Conservation (phyloP, 2,888 invertebrate genomes). For the Brassicogethes aeneus region DNA sequence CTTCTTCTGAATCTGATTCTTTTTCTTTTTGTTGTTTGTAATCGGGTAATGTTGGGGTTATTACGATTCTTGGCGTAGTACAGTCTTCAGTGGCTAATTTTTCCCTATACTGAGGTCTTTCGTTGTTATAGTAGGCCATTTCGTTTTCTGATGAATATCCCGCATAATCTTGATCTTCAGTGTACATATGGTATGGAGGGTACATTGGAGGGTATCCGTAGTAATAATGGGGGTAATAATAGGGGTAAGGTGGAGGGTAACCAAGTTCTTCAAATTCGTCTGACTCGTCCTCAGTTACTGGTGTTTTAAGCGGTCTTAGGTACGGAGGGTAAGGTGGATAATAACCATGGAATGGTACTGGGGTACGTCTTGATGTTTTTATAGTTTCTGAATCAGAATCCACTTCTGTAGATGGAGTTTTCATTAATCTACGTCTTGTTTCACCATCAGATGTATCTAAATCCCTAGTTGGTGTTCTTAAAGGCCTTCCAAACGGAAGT, state of each 20-base stretch:
- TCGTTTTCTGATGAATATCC: slow-evolving; percentile 43
- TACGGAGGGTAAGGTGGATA: not conserved
- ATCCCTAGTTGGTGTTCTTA: slow-evolving; percentile 8
- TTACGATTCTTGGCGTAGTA: slow-evolving; percentile 17
- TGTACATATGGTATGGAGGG: slow-evolving; percentile 24
- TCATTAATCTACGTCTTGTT: not conserved
- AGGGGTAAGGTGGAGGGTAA: slow-evolving; percentile 22
- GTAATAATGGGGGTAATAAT: slow-evolving; percentile 27
- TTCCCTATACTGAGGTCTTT: slow-evolving; percentile 27
- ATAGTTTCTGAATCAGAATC: not conserved
- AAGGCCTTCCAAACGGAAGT: slow-evolving; percentile 11
- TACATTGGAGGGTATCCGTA: slow-evolving; percentile 34
- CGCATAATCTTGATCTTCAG: slow-evolving; percentile 1
- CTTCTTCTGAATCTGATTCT: slow-evolving; percentile 22
- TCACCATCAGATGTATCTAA: too few species aligned
- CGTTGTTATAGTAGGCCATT: slow-evolving; percentile 22
- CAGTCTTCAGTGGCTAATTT: slow-evolving; percentile 21
- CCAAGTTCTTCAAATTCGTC: slow-evolving; percentile 13
- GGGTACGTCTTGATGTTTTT: not conserved
- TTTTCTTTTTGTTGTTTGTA: slow-evolving; percentile 17
- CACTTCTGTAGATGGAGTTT: slow-evolving; percentile 3
- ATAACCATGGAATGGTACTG: not conserved
- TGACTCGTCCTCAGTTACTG: slow-evolving; percentile 13
- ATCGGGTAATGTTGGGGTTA: slow-evolving; percentile 18
- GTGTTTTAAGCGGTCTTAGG: slow-evolving; percentile 2